Percentiles rank a stretch among this genome's conserved stretches.
Evolutionary conservation across 2,113 vertebrate species (phyloP).

Genomic region (Bambusicola thoracicus): DNA sequence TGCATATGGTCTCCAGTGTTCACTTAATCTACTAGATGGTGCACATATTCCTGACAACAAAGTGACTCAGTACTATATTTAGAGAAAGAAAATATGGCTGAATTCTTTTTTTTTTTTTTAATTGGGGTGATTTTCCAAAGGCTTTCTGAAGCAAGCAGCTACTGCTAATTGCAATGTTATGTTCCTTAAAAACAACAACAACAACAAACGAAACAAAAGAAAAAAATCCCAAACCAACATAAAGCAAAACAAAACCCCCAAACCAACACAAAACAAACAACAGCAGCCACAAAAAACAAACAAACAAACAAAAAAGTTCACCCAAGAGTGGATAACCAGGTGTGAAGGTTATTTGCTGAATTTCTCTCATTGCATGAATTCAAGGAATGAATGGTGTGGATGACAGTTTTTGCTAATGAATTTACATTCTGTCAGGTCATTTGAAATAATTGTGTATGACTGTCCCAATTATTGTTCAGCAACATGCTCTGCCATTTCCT

Average conservation of each 20-base stretch:
- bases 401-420: neutral
- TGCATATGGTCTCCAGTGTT: neutral
- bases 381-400: neutral
- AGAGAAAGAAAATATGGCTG: neutral
- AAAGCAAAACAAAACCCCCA: too few species aligned
- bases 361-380: neutral
- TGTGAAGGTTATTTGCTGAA: constrained; percentile 3
- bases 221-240: too few species aligned
- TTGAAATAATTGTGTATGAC: neutral
- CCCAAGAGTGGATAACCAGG: neutral
- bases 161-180: neutral
- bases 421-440: neutral
- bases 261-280: neutral
- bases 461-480: neutral
- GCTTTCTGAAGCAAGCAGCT: neutral
- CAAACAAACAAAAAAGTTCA: neutral
- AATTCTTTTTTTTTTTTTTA: neutral
- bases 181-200: neutral
- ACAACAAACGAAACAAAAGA: too few species aligned
- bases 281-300: neutral
- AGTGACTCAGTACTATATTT: neutral
- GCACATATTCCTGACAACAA: neutral
- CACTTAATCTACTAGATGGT: neutral
- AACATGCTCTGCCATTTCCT: neutral
- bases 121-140: neutral